phyloP scores from a whole-genome alignment of 2,113 vertebrate genomes.

The Pluvialis apricaria region DNA sequence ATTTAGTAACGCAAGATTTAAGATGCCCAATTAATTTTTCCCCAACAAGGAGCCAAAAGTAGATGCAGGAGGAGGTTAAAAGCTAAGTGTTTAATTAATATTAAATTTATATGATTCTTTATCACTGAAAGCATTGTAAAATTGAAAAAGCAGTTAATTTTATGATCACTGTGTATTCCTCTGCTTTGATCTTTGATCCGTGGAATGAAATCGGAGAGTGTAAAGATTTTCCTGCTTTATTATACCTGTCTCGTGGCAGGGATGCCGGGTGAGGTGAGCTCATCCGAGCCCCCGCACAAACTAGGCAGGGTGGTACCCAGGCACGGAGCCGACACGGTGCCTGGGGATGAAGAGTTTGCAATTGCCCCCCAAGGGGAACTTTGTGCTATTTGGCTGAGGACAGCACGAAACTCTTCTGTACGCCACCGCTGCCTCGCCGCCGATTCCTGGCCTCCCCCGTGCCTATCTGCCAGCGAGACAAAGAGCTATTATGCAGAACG shows the following conservation, averaged over 20 bases:
- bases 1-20: slow-evolving; percentile 77
- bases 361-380: neutral
- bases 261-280: neutral
- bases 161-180: slow-evolving; percentile 76
- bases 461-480: slow-evolving; percentile 66
- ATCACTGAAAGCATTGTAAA: slow-evolving; percentile 79
- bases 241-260: slow-evolving; percentile 47
- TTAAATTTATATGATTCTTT: slow-evolving; percentile 84
- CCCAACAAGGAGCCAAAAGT: slow-evolving; percentile 79
- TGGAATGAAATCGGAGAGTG: slow-evolving; percentile 68
- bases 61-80: slow-evolving; percentile 79
- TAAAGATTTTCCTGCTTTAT: slow-evolving; percentile 65
- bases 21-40: slow-evolving; percentile 79
- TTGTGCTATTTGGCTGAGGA: neutral
- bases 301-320: fast-evolving
- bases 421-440: neutral
- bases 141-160: slow-evolving; percentile 83
- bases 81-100: slow-evolving; percentile 86
- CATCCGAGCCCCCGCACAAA: neutral
- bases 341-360: neutral
- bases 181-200: slow-evolving; percentile 79
- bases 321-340: neutral
- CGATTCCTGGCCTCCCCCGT: slow-evolving; percentile 45
- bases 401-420: neutral
- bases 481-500: slow-evolving; percentile 73